Percentiles rank a stretch among this genome's conserved stretches.
phyloP scores from a whole-genome alignment of 2,888 invertebrate genomes.

The Drosophila pullipes region DNA sequence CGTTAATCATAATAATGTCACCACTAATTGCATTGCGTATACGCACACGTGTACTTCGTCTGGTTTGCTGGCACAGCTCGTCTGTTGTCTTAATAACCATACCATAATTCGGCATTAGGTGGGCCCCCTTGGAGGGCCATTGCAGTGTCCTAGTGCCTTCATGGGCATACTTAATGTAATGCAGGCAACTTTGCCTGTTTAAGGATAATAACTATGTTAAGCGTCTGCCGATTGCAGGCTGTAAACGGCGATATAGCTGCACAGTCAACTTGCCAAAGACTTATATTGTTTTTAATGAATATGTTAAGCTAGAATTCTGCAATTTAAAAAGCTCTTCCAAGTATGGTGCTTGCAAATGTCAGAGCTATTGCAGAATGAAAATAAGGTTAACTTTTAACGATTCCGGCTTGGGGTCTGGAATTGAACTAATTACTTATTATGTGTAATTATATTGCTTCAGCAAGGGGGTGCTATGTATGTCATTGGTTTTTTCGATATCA shows the following conservation, averaged over 20 bases:
- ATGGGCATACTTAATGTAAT: slow-evolving; percentile 54
- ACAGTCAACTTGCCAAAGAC: neutral
- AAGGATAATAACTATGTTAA: slow-evolving; percentile 21
- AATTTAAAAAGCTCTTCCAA: neutral
- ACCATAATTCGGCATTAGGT: slow-evolving; percentile 71
- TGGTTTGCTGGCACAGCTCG: slow-evolving; percentile 11
- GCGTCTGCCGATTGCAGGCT: slow-evolving; percentile 5
- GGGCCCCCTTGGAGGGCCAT: slow-evolving; percentile 17
- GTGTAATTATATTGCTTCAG: neutral
- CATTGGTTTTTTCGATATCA: neutral
- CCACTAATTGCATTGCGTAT: slow-evolving; percentile 80
- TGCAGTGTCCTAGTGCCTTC: neutral
- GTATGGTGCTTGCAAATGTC: neutral
- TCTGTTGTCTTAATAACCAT: slow-evolving; percentile 42
- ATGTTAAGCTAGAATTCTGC: neutral
- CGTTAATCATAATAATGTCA: slow-evolving; percentile 79
- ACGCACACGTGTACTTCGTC: slow-evolving; percentile 70
- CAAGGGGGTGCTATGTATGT: neutral
- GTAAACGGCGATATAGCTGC: neutral
- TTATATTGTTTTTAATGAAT: neutral
- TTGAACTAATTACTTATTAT: neutral
- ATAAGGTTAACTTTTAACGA: neutral
- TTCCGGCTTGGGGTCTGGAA: neutral
- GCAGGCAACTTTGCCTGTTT: slow-evolving; percentile 19
- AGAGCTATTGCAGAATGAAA: neutral